A percentile compares a stretch with the other conserved stretches of the same genome.
Conservation (phyloP, 2,113 vertebrate genomes). For the Pleuronectes platessa region DNA sequence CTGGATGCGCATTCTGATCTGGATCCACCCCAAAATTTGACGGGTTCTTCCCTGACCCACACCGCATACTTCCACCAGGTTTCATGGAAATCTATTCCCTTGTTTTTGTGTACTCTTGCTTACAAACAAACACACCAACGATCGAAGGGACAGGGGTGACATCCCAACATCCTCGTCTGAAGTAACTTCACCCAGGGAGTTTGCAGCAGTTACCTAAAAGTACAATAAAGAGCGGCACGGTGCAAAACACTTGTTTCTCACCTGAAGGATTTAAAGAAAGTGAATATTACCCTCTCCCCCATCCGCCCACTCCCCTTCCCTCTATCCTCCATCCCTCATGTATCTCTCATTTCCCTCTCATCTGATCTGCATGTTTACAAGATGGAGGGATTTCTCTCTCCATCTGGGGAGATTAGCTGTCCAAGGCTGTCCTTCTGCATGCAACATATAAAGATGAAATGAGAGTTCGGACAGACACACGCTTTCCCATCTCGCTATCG, state of each 20-base stretch:
- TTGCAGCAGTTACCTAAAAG: neutral
- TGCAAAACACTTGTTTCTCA: constrained; percentile 17
- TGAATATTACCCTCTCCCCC: neutral
- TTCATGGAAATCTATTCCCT: too few species aligned
- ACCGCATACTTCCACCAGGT: too few species aligned
- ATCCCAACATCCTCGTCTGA: too few species aligned
- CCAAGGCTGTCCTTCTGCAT: constrained; percentile 76
- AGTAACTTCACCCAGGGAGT: too few species aligned
- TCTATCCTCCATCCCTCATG: constrained; percentile 15
- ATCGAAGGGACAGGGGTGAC: too few species aligned
- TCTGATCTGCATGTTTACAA: constrained; percentile 81
- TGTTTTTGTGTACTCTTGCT: too few species aligned
- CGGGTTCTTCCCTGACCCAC: too few species aligned
- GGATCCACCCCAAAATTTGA: too few species aligned
- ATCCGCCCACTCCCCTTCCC: neutral
- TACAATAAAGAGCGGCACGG: neutral
- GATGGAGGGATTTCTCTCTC: constrained; percentile 77
- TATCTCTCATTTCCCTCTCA: constrained; percentile 62
- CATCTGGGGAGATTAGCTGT: constrained; percentile 83
- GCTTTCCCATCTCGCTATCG: constrained; percentile 14
- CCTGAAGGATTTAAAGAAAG: constrained; percentile 10
- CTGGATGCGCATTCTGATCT: too few species aligned
- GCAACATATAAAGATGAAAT: constrained; percentile 73
- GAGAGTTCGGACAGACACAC: constrained; percentile 34
- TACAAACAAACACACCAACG: too few species aligned